Evolutionary conservation across 2,797 vertebrate species (phyloP).

Genomic region (Sebastes vulpes): DNA sequence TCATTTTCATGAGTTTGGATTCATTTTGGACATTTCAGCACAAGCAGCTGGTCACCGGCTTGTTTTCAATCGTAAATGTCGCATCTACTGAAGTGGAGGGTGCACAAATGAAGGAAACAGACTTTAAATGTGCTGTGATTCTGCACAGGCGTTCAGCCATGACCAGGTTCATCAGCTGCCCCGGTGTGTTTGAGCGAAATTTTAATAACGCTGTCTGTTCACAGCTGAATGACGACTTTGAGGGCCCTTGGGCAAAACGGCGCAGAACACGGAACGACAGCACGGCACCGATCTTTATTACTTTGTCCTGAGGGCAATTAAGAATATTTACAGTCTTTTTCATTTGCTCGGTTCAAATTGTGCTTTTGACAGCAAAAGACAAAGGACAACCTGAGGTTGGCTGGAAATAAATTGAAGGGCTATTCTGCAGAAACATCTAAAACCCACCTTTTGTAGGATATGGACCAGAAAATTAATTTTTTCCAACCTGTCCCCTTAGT

Average conservation of each 20-base stretch:
- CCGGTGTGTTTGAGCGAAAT: slow-evolving; percentile 44
- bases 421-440: neutral
- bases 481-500: neutral
- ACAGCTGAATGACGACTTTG: slow-evolving; percentile 56
- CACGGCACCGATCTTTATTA: slow-evolving; percentile 43
- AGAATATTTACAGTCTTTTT: slow-evolving; percentile 54
- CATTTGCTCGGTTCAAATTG: slow-evolving; percentile 44
- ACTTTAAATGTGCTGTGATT: slow-evolving; percentile 30
- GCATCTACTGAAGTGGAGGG: neutral
- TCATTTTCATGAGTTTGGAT: slow-evolving; percentile 6
- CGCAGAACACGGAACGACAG: slow-evolving; percentile 8
- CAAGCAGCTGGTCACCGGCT: slow-evolving; percentile 4
- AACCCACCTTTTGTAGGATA: neutral
- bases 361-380: slow-evolving; percentile 31
- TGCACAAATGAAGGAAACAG: slow-evolving; percentile 29
- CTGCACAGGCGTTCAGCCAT: slow-evolving; percentile 23
- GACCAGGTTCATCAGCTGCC: slow-evolving; percentile 58
- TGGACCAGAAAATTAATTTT: neutral
- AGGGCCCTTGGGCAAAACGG: slow-evolving; percentile 26
- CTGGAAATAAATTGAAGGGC: neutral
- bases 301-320: slow-evolving; percentile 62
- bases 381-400: slow-evolving; percentile 8
- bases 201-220: slow-evolving; percentile 66
- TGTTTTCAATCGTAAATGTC: slow-evolving; percentile 28
- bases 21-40: slow-evolving; percentile 1